Conservation (phyloP, 2,888 invertebrate genomes). For the Eulithis prunata region DNA sequence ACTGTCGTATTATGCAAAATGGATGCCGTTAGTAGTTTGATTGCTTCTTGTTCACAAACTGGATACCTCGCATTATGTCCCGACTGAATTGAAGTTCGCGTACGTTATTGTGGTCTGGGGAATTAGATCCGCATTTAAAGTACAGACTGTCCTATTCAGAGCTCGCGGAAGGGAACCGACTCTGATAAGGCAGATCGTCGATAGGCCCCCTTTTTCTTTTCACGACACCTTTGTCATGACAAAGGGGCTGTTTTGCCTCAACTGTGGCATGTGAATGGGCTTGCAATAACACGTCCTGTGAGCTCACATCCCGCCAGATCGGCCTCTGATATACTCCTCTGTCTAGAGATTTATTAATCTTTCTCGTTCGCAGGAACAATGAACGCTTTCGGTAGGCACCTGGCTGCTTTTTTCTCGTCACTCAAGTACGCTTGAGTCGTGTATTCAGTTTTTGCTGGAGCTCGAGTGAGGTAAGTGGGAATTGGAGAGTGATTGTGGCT, state of each 20-base stretch:
- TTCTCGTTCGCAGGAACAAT: conserved; percentile 79
- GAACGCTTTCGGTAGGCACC: conserved; percentile 79
- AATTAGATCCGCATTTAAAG: conserved; percentile 83
- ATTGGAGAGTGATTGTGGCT: conserved; percentile 59
- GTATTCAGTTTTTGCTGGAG: conserved; percentile 73
- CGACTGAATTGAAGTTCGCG: conserved; percentile 74
- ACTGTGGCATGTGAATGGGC: conserved; percentile 83
- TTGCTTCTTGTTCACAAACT: conserved; percentile 60
- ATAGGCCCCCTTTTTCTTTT: conserved; percentile 83
- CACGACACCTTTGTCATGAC: conserved; percentile 84
- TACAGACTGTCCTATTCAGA: conserved; percentile 80
- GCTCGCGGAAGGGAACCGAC: conserved; percentile 82
- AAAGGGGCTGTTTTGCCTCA: conserved; percentile 81
- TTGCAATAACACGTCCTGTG: conserved; percentile 81
- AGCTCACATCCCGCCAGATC: conserved; percentile 82
- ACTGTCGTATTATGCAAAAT: conserved; percentile 17
- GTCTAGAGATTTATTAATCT: conserved; percentile 84
- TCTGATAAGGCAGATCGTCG: conserved; percentile 83
- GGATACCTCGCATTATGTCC: conserved; percentile 63
- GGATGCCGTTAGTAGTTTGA: conserved; percentile 53
- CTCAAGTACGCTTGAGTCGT: conserved; percentile 65
- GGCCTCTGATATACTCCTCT: conserved; percentile 78
- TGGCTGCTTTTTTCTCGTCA: conserved; percentile 77
- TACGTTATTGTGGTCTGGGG: conserved; percentile 76
- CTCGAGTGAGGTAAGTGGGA: conserved; percentile 65